Conservation (phyloP, 2,113 vertebrate genomes). For the Hydrochoerus hydrochaeris region DNA sequence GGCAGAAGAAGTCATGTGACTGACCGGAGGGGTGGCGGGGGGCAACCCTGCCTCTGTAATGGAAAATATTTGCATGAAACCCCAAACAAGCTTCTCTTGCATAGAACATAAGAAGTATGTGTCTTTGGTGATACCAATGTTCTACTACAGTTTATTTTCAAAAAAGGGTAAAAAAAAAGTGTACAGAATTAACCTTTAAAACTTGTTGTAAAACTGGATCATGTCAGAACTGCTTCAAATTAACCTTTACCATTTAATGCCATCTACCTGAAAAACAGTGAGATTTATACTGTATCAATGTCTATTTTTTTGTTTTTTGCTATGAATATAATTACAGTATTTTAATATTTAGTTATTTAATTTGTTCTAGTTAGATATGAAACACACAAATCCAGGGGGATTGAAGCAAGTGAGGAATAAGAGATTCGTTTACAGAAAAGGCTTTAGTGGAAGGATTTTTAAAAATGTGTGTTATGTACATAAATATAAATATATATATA, state of each 20-base stretch:
- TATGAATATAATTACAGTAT: conserved; percentile 86
- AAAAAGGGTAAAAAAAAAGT: conserved; percentile 57
- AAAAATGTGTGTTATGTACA: conserved; percentile 82
- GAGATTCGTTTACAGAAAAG: conserved; percentile 77
- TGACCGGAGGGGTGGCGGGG: conserved; percentile 60
- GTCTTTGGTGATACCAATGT: conserved; percentile 72
- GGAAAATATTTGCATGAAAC: conserved; percentile 79
- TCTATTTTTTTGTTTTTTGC: conserved; percentile 85
- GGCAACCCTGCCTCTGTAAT: conserved; percentile 77
- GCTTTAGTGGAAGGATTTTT: conserved; percentile 83
- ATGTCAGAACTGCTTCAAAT: conserved; percentile 76
- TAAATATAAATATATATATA: conserved; percentile 85
- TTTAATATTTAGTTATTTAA: conserved; percentile 87
- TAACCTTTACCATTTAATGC: conserved; percentile 75
- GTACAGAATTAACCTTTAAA: conserved; percentile 79
- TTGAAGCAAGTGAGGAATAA: conserved; percentile 70
- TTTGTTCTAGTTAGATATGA: conserved; percentile 85
- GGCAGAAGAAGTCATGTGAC: conserved; percentile 60
- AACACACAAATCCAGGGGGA: conserved; percentile 81
- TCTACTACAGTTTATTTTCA: conserved; percentile 82
- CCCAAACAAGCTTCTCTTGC: conserved; percentile 78
- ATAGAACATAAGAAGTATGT: conserved; percentile 73
- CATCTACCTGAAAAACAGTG: conserved; percentile 80
- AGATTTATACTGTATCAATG: conserved; percentile 82
- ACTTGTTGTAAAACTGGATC: conserved; percentile 81